These are phyloP conservation scores for Agrochola lychnidis DNA, from an alignment of 2,888 invertebrate species.

Conservation along the genomic window DNA sequence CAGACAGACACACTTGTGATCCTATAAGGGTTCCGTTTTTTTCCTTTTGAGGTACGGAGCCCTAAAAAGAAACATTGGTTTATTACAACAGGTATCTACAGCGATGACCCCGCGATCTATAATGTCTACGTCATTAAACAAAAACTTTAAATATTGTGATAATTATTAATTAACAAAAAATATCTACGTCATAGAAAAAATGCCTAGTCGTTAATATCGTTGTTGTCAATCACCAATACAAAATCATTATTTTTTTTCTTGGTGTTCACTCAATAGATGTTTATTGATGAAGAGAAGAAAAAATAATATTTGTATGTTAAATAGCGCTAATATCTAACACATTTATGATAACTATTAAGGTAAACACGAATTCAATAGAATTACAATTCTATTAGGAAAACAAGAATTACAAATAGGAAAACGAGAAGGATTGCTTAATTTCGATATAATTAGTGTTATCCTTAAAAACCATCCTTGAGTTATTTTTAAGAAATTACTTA, in stretches of 20 bases:
- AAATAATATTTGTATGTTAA: slow-evolving; percentile 6
- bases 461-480: not conserved
- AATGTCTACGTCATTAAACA: slow-evolving; percentile 34
- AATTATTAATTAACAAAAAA: not conserved
- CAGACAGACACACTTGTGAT: no score
- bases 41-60: no score
- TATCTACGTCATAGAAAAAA: slow-evolving; percentile 12
- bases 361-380: slow-evolving; percentile 1
- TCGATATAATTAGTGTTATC: no score
- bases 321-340: slow-evolving; percentile 18
- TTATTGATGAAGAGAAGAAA: slow-evolving; percentile 18
- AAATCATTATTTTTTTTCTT: slow-evolving; percentile 20
- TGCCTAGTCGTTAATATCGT: not conserved
- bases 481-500: not conserved
- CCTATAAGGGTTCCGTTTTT: no score
- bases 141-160: slow-evolving; percentile 35
- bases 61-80: not conserved
- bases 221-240: slow-evolving; percentile 16
- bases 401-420: not conserved
- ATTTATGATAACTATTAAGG: not conserved
- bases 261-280: not conserved
- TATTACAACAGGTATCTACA: slow-evolving; percentile 5
- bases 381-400: not conserved
- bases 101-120: slow-evolving; percentile 24
- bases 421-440: not conserved